Evolutionary conservation across 2,113 vertebrate genomes (phyloP).

Genomic region (Rhineura floridana): DNA sequence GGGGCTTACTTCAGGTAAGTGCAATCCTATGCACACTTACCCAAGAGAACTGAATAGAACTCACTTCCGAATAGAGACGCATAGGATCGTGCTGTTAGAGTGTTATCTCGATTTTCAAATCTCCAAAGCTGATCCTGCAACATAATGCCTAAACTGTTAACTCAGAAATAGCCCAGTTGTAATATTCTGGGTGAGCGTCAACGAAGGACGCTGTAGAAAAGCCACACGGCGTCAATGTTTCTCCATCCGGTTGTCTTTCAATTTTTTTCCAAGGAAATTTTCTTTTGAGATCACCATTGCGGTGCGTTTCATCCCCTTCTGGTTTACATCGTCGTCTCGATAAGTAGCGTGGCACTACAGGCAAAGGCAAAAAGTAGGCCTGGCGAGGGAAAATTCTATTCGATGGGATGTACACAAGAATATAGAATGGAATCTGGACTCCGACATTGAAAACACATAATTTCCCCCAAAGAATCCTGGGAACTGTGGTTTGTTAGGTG

Average conservation of each 20-base stretch:
- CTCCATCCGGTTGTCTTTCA: not conserved
- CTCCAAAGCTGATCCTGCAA: not conserved
- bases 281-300: not conserved
- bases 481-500: too few relatives aligned
- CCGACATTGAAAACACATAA: too few relatives aligned
- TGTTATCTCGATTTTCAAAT: not conserved
- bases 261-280: not conserved
- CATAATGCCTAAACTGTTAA: not conserved
- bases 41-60: not conserved
- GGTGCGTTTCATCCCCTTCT: too few relatives aligned
- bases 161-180: not conserved
- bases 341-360: not conserved
- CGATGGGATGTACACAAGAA: slow-evolving; percentile 19
- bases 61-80: not conserved
- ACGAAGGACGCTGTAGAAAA: not conserved
- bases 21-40: not conserved
- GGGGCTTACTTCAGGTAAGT: not conserved
- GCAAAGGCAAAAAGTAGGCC: not conserved
- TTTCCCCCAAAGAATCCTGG: too few relatives aligned
- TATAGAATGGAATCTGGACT: not conserved
- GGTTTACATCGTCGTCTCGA: not conserved
- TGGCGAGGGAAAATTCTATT: slow-evolving; percentile 2
- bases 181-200: not conserved
- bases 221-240: not conserved
- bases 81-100: not conserved